Conservation (phyloP, 2,113 vertebrate species). For the Istiophorus platypterus region DNA sequence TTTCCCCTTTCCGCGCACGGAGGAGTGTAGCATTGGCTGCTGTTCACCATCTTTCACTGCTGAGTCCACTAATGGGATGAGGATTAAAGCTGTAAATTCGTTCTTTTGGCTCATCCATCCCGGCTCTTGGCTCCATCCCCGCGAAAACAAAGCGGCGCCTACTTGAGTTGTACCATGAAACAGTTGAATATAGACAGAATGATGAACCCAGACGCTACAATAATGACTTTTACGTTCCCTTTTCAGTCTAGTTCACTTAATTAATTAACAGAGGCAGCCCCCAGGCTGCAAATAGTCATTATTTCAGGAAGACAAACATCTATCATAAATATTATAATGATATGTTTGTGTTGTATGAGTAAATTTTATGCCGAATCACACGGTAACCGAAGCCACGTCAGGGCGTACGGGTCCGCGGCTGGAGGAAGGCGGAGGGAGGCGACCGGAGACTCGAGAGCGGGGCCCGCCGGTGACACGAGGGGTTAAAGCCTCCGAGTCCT, state of each 20-base stretch:
- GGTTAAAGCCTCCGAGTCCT: slow-evolving; percentile 35
- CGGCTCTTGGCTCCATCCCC: slow-evolving; percentile 56
- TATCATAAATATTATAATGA: slow-evolving; percentile 71
- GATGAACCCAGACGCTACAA: slow-evolving; percentile 64
- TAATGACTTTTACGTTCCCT: slow-evolving; percentile 74
- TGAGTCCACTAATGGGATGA: slow-evolving; percentile 69
- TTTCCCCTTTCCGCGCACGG: slow-evolving; percentile 43
- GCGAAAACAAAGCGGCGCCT: slow-evolving; percentile 42
- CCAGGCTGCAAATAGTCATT: slow-evolving; percentile 69
- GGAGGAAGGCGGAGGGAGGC: slow-evolving; percentile 44
- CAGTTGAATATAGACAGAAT: slow-evolving; percentile 40
- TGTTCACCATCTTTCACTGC: slow-evolving; percentile 50
- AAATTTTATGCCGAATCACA: slow-evolving; percentile 33
- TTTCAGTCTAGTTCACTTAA: slow-evolving; percentile 74
- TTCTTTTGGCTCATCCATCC: slow-evolving; percentile 49
- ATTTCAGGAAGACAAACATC: slow-evolving; percentile 71
- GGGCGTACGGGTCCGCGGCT: neutral
- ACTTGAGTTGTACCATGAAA: slow-evolving; percentile 37
- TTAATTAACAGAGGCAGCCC: slow-evolving; percentile 76
- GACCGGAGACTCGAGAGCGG: slow-evolving; percentile 19
- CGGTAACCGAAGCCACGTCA: slow-evolving; percentile 22
- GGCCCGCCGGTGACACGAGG: slow-evolving; percentile 7
- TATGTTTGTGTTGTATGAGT: slow-evolving; percentile 56
- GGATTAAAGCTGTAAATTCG: slow-evolving; percentile 66
- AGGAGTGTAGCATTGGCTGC: slow-evolving; percentile 41